phyloP scores from a whole-genome alignment of 1,140 invertebrate species.

The Pachypeltis micranthus region DNA sequence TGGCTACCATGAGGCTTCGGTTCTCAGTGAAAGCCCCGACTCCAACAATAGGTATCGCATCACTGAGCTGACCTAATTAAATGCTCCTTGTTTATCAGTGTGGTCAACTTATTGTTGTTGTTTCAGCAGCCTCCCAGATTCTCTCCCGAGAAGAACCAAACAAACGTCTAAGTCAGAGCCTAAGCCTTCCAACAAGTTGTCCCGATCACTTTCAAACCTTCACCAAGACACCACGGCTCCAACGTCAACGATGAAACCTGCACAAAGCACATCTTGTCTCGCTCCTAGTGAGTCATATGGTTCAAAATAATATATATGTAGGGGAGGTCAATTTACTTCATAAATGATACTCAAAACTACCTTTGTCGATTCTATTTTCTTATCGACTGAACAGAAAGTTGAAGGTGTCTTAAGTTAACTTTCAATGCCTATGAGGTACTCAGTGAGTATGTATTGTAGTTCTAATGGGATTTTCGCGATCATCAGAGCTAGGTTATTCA shows the following conservation, averaged over 20 bases:
- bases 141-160: constrained; percentile 28
- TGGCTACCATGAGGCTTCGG: constrained; percentile 60
- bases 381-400: too few species aligned
- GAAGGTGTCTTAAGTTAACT: too few species aligned
- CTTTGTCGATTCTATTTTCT: too few species aligned
- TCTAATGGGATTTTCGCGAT: too few species aligned
- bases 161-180: constrained; percentile 17
- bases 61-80: too few species aligned
- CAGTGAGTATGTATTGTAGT: too few species aligned
- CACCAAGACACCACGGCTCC: constrained; percentile 22
- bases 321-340: too few species aligned
- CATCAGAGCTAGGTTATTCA: too few species aligned
- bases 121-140: constrained; percentile 24
- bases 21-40: constrained; percentile 45
- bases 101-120: background rate
- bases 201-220: constrained; percentile 29
- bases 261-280: constrained; percentile 18
- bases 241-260: constrained; percentile 8
- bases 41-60: constrained; percentile 25
- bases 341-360: too few species aligned
- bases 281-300: constrained; percentile 7
- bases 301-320: background rate
- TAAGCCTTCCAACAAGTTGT: constrained; percentile 20
- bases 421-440: too few species aligned
- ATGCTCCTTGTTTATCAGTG: background rate